Evolutionary conservation across 2,113 vertebrate species (phyloP).

Genomic region (Platichthys stellatus): DNA sequence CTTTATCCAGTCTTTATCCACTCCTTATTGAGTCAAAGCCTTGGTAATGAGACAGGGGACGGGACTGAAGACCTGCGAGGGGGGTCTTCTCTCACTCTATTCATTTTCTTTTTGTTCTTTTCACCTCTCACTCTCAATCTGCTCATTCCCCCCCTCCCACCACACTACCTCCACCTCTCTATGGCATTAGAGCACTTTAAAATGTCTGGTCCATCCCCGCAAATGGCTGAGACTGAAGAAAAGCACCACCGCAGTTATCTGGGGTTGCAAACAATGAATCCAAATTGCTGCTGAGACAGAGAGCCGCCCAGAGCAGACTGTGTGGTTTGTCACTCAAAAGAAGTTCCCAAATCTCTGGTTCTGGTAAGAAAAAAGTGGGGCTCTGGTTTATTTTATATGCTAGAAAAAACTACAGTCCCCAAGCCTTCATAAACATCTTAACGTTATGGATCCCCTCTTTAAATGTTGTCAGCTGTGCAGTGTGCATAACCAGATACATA

Average conservation of each 20-base stretch:
- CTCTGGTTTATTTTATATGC: background rate
- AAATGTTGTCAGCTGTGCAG: constrained; percentile 11
- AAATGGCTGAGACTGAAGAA: constrained; percentile 64
- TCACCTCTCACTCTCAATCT: constrained; percentile 70
- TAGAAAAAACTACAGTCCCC: constrained; percentile 2
- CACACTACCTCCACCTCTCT: constrained; percentile 59
- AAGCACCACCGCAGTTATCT: constrained; percentile 62
- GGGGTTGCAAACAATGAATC: constrained; percentile 71
- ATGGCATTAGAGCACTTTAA: constrained; percentile 72
- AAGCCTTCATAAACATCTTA: constrained; percentile 11
- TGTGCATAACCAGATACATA: constrained; percentile 1
- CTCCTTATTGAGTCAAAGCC: constrained; percentile 80
- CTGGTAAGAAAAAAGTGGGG: background rate
- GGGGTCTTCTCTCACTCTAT: constrained; percentile 58
- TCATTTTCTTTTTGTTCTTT: constrained; percentile 72
- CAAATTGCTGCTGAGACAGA: constrained; percentile 65
- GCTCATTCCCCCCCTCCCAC: constrained; percentile 33
- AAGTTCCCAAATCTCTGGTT: constrained; percentile 26
- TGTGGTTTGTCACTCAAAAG: constrained; percentile 65
- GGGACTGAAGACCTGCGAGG: constrained; percentile 69
- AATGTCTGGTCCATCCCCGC: constrained; percentile 62
- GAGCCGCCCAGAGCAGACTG: constrained; percentile 59
- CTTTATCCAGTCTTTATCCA: constrained; percentile 80
- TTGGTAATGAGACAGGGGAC: constrained; percentile 79
- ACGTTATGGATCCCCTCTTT: background rate